Evolutionary conservation across 2,888 invertebrate species (phyloP).

Genomic region (Pseudanteris insignis): DNA sequence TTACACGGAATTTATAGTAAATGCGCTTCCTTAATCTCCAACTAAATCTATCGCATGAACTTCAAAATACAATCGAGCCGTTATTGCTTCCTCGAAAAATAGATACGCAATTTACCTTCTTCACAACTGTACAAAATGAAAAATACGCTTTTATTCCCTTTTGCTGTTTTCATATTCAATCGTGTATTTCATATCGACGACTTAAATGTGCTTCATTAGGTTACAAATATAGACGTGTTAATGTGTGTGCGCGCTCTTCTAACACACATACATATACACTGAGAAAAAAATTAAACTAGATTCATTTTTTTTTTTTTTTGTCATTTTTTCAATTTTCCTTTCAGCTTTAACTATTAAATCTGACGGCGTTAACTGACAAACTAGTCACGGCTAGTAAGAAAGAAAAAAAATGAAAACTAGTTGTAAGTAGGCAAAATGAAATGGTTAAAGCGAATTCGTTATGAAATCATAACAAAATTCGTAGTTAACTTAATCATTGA

Average conservation of each 20-base stretch:
- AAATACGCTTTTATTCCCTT: slow-evolving; percentile 20
- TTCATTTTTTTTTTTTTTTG: no score
- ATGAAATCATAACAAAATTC: no score
- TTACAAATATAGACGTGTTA: slow-evolving; percentile 24
- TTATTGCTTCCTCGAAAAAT: slow-evolving; percentile 43
- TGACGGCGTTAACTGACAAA: no score
- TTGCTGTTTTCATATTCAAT: slow-evolving; percentile 11
- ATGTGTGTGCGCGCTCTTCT: not conserved
- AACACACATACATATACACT: no score
- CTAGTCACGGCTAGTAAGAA: no score
- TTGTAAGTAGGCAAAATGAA: no score
- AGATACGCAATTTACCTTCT: slow-evolving; percentile 39
- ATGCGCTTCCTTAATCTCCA: slow-evolving; percentile 35
- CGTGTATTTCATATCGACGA: slow-evolving; percentile 13
- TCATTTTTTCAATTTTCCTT: no score
- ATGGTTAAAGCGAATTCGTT: no score
- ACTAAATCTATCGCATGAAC: slow-evolving; percentile 35
- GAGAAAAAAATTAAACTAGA: no score
- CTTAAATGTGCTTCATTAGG: slow-evolving; percentile 31
- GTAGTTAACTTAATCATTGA: no score
- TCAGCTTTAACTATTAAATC: no score
- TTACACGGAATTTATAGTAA: slow-evolving; percentile 41
- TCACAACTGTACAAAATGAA: slow-evolving; percentile 41
- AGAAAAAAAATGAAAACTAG: no score
- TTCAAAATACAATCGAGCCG: slow-evolving; percentile 40